Percentiles rank a stretch among this genome's conserved stretches.
Evolutionary conservation across 2,113 vertebrate species (phyloP).

Genomic region (Dipodomys ordii): DNA sequence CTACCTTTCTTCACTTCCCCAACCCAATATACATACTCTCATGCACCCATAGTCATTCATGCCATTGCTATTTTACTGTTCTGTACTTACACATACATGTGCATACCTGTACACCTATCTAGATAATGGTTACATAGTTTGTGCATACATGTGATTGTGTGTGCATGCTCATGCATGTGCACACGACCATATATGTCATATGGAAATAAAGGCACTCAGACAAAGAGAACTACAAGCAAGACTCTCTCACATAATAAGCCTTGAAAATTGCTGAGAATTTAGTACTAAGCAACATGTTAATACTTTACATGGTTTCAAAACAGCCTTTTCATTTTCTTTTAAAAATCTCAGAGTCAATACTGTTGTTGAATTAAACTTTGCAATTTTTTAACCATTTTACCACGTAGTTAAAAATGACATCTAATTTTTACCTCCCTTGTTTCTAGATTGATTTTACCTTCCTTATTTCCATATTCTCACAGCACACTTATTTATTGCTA

Average conservation of each 20-base stretch:
- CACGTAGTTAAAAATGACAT: neutral
- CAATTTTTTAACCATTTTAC: neutral
- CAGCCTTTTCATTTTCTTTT: neutral
- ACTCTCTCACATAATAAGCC: conserved; percentile 34
- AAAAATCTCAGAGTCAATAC: neutral
- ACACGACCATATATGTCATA: neutral
- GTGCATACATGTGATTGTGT: neutral
- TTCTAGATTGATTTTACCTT: neutral
- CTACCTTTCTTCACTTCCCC: neutral
- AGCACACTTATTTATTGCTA: neutral
- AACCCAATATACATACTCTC: neutral
- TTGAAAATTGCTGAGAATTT: neutral
- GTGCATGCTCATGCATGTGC: too few relatives aligned
- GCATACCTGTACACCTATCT: neutral
- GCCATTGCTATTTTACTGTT: conserved; percentile 1
- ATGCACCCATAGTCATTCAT: neutral
- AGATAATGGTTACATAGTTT: too few relatives aligned
- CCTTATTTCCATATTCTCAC: neutral
- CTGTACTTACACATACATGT: neutral
- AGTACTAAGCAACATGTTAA: neutral
- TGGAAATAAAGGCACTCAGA: neutral
- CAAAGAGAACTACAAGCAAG: neutral
- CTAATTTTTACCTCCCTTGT: neutral
- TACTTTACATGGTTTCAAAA: conserved; percentile 12
- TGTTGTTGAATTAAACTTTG: neutral